A percentile compares a stretch with the other conserved stretches of the same genome.
These are phyloP conservation scores for Pseudolycoriella hygida DNA, from an alignment of 2,888 invertebrate species.

Conservation along the genomic window DNA sequence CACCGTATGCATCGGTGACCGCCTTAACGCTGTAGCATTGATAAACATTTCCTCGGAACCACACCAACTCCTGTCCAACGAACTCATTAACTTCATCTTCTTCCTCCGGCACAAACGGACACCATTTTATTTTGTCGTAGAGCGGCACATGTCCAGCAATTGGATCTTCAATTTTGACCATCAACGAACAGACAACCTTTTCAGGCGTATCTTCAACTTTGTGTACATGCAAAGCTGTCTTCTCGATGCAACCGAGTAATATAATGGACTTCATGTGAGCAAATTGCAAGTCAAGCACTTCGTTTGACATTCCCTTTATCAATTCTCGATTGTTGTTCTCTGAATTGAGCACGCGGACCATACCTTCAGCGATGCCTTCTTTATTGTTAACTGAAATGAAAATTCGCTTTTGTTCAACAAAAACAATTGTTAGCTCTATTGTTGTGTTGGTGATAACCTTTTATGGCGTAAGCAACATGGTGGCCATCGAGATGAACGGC, in stretches of 20 bases:
- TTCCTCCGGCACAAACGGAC: constrained; percentile 66
- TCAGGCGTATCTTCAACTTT: constrained; percentile 46
- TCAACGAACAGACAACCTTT: constrained; percentile 35
- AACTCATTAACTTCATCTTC: constrained; percentile 40
- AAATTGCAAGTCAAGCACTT: constrained; percentile 84
- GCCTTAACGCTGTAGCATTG: constrained; percentile 25
- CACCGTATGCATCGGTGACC: constrained; percentile 22
- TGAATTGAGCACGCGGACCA: constrained; percentile 66
- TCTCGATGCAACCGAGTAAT: constrained; percentile 75
- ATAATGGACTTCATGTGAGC: constrained; percentile 63
- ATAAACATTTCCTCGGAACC: constrained; percentile 52
- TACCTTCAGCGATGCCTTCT: constrained; percentile 35
- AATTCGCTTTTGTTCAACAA: neutral
- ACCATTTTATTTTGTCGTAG: constrained; percentile 73
- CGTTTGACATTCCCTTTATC: constrained; percentile 72
- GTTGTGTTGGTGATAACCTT: constrained; percentile 36
- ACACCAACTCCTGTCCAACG: constrained; percentile 59
- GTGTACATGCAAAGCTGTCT: constrained; percentile 67
- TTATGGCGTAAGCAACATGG: constrained; percentile 79
- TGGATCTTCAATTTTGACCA: constrained; percentile 29
- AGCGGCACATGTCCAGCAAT: constrained; percentile 28
- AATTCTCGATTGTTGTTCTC: constrained; percentile 50
- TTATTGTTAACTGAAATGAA: constrained; percentile 23
- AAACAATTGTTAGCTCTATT: neutral
- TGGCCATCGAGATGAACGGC: constrained; percentile 74